Evolutionary conservation across 1,140 invertebrate genomes (phyloP).

Genomic region (Leptopilina boulardi): DNA sequence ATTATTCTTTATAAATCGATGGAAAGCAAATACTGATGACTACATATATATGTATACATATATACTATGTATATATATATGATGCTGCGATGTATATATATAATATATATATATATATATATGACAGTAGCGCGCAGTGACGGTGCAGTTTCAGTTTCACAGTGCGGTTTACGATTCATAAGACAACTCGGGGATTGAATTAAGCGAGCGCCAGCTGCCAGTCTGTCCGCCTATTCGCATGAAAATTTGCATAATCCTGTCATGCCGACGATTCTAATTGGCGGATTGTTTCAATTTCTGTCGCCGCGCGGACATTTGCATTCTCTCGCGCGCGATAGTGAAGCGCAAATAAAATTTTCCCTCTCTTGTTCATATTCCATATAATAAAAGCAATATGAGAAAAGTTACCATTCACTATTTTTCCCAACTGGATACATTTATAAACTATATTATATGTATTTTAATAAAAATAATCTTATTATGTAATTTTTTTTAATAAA

Average conservation of each 20-base stretch:
- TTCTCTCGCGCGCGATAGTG: constrained; percentile 52
- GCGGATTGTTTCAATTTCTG: constrained; percentile 75
- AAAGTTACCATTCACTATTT: background rate
- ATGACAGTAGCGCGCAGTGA: constrained; percentile 27
- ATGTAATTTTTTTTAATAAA: no score
- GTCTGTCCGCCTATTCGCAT: constrained; percentile 60
- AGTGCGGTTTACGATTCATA: constrained; percentile 74
- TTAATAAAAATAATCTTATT: no score
- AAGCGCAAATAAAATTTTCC: constrained; percentile 38
- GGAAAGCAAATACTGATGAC: constrained; percentile 51
- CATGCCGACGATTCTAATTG: constrained; percentile 75
- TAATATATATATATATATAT: background rate
- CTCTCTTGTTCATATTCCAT: constrained; percentile 19
- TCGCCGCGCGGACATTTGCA: constrained; percentile 69
- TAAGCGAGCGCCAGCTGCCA: constrained; percentile 73
- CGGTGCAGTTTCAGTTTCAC: constrained; percentile 65
- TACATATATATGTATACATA: constrained; percentile 35
- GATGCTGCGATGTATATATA: no score
- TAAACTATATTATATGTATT: no score
- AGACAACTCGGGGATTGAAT: constrained; percentile 75
- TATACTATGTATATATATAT: no score
- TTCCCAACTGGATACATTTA: no score
- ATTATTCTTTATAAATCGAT: constrained; percentile 61
- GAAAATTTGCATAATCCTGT: constrained; percentile 75
- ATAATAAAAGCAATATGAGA: background rate